Evolutionary conservation across 2,888 invertebrate species (phyloP).

Genomic region (Syritta pipiens): DNA sequence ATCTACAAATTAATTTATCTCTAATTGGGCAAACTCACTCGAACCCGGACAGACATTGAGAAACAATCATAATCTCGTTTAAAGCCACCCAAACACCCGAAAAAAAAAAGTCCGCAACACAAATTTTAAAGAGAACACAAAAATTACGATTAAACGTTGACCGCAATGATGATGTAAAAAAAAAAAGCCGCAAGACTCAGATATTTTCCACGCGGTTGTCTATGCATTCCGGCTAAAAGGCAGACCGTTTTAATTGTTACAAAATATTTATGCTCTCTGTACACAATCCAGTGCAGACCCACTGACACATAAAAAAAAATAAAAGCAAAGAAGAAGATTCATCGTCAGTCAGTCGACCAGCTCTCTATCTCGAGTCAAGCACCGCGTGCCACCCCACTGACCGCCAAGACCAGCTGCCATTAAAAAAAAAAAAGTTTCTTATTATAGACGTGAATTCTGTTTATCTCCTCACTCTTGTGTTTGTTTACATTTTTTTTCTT

Average conservation of each 20-base stretch:
- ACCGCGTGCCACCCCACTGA: constrained; percentile 9
- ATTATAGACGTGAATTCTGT: constrained; percentile 16
- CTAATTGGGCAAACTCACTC: constrained; percentile 29
- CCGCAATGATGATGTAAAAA: constrained; percentile 40
- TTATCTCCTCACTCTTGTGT: constrained; percentile 5
- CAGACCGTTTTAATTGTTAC: constrained; percentile 43
- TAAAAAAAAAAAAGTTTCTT: constrained; percentile 1
- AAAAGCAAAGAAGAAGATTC: too few species aligned
- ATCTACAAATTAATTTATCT: constrained; percentile 31
- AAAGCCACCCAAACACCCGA: constrained; percentile 8
- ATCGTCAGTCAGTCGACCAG: background rate
- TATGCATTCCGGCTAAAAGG: constrained; percentile 1
- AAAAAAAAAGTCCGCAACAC: background rate
- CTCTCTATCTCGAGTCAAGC: constrained; percentile 11
- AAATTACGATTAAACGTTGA: constrained; percentile 34
- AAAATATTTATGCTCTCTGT: constrained; percentile 36
- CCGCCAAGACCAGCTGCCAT: background rate
- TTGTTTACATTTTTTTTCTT: background rate
- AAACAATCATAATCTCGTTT: constrained; percentile 14
- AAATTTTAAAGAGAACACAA: constrained; percentile 9
- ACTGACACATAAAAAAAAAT: constrained; percentile 35
- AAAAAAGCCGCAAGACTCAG: constrained; percentile 1
- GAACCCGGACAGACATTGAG: background rate
- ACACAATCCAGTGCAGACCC: constrained; percentile 19
- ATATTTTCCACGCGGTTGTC: constrained; percentile 1